These are phyloP conservation scores for Hybognathus amarus DNA, from an alignment of 2,797 vertebrate genomes.

Conservation along the genomic window DNA sequence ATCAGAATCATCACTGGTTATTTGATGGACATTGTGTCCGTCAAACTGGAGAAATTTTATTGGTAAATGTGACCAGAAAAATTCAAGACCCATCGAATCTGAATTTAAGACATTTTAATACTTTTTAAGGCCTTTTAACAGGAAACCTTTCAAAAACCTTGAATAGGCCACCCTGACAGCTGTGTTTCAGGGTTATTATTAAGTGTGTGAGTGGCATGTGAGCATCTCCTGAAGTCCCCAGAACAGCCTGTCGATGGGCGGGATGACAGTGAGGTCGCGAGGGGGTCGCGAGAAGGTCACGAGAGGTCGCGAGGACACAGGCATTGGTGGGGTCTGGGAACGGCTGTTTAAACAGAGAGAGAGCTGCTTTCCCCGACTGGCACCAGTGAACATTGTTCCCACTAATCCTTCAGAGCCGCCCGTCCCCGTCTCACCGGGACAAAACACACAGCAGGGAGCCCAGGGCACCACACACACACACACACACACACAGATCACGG, in stretches of 20 bases:
- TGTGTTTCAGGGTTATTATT: neutral
- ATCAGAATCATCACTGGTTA: too few relatives aligned
- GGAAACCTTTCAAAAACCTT: too few relatives aligned
- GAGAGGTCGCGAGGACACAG: constrained; percentile 61
- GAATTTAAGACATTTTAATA: too few relatives aligned
- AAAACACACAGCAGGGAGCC: constrained; percentile 66
- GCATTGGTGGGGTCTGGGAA: constrained; percentile 74
- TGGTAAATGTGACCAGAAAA: too few relatives aligned
- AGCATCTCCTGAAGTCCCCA: constrained; percentile 54
- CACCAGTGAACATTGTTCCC: constrained; percentile 75
- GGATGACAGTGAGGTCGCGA: constrained; percentile 58
- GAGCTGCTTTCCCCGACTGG: constrained; percentile 70
- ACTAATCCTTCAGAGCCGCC: constrained; percentile 75
- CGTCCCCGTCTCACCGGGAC: constrained; percentile 59
- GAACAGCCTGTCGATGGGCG: constrained; percentile 55
- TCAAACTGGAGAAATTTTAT: too few relatives aligned
- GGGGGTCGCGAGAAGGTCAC: constrained; percentile 38
- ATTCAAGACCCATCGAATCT: too few relatives aligned
- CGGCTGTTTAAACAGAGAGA: constrained; percentile 75
- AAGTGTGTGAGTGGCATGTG: constrained; percentile 49
- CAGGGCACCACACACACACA: constrained; percentile 32
- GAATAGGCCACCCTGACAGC: constrained; percentile 21
- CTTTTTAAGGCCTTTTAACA: too few relatives aligned
- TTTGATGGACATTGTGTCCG: too few relatives aligned
- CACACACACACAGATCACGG: constrained; percentile 27